Percentiles rank a stretch among this genome's conserved stretches.
phyloP scores from a whole-genome alignment of 2,797 vertebrate genomes.

The Heterohyrax brucei region DNA sequence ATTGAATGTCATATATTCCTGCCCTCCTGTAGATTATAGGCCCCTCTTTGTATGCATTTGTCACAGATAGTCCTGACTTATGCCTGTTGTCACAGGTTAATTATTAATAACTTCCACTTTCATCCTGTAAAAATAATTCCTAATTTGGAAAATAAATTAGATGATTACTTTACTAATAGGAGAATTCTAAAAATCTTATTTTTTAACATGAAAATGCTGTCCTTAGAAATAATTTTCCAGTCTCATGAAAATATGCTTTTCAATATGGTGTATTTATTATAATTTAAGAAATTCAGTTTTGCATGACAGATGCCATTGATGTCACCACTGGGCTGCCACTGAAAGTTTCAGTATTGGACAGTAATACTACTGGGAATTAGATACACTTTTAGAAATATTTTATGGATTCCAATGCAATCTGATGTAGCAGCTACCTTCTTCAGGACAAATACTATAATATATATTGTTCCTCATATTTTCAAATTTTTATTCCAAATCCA shows the following conservation, averaged over 20 bases:
- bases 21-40: background rate
- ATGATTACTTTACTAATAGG: background rate
- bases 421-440: background rate
- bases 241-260: background rate
- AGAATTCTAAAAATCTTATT: conserved; percentile 46
- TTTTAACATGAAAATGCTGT: background rate
- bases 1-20: background rate
- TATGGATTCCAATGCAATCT: background rate
- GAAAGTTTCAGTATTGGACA: background rate
- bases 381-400: background rate
- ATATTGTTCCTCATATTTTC: background rate
- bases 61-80: background rate
- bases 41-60: background rate
- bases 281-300: conserved; percentile 35
- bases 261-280: background rate
- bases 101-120: background rate
- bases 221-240: background rate
- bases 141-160: conserved; percentile 10
- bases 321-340: background rate
- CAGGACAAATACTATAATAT: background rate
- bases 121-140: background rate
- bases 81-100: background rate
- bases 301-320: background rate
- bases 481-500: background rate
- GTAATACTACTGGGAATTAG: background rate